A percentile compares a stretch with the other conserved stretches of the same genome.
Evolutionary conservation across 2,113 vertebrate genomes (phyloP).

Genomic region (Bombycilla garrulus): DNA sequence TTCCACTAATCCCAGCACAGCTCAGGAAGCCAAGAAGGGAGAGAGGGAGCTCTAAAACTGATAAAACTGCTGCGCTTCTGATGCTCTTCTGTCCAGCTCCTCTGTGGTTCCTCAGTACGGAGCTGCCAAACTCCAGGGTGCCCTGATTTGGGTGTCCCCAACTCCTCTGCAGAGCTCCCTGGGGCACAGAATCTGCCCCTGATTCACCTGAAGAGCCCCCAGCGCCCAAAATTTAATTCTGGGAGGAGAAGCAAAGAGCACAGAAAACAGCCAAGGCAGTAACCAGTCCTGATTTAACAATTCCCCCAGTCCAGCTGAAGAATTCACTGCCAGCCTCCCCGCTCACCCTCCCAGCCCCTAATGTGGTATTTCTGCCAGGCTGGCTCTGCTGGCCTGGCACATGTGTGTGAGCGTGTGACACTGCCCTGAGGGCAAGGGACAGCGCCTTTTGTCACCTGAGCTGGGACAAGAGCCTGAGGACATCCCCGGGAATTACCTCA

Average conservation of each 20-base stretch:
- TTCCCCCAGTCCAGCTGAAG: not conserved
- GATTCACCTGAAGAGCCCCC: not conserved
- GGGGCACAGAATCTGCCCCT: not conserved
- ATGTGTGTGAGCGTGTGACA: slow-evolving; percentile 14
- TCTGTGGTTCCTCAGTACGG: not conserved
- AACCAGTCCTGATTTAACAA: not conserved
- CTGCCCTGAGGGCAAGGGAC: not conserved
- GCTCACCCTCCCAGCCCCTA: not conserved
- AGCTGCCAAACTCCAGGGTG: not conserved
- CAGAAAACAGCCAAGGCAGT: not conserved
- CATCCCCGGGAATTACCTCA: slow-evolving; percentile 45
- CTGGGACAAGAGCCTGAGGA: not conserved
- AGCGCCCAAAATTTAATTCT: not conserved
- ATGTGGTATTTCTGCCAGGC: not conserved
- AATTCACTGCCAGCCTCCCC: not conserved
- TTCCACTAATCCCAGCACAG: not conserved
- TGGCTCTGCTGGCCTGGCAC: not conserved
- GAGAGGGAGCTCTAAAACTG: not conserved
- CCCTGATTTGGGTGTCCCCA: not conserved
- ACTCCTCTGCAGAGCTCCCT: not conserved
- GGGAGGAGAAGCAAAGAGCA: not conserved
- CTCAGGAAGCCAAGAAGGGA: not conserved
- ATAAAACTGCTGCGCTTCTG: not conserved
- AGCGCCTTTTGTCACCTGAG: not conserved
- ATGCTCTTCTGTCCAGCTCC: not conserved